Base-by-base conservation (phyloP, 2,888 invertebrate species). In the Melinopterus prodromus region DNA sequence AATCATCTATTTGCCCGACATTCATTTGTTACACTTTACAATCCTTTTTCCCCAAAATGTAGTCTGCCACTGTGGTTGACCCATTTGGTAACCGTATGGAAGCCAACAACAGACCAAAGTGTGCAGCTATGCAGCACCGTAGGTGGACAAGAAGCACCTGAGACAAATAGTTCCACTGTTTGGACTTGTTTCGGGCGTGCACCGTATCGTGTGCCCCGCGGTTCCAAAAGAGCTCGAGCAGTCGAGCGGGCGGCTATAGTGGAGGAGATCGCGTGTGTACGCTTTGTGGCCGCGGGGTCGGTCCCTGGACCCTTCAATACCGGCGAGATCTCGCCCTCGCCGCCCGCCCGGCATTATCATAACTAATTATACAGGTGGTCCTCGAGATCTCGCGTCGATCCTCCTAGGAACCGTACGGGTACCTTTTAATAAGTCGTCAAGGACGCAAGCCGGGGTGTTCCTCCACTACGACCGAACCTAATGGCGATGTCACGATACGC, bases 341-440 rank as follows among this genome's bases (percentile, higher is more conserved):
- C 88, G 88, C 87, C 88, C 87, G 87, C 85, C 86, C 85, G 86
- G 85, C 88, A 89, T 88, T 88, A 88, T 87, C 89, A 89, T 89
- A 88, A 87, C 88, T 88, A 89, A 89, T 89, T 89, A 89, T 88
- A 88, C 87, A 88, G 88, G 88, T 88, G 88, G 87, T 86, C 86
- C 79, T 79, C 82, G 74, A 74, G 16, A 53, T 53, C 53, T 53
- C 37, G 74, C 74, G 9, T 53, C 12, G 53, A 9, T 53, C 53
- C 12, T 53, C 53, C 53, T 53, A 53, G 74, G 37, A 74, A 35
- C 74, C 6, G 26, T 36, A 35, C 74, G n/a, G 35, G 37, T 74
- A 35, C n/a, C 37, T 36, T 71, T 26, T n/a, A 71, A 71, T 71
- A 74, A 74, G 74, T 74, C 36, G 74, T 37, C 74, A 74, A 74